These are phyloP conservation scores for Pseudomyrmex gracilis DNA, from an alignment of 1,140 invertebrate species.

Conservation along the genomic window DNA sequence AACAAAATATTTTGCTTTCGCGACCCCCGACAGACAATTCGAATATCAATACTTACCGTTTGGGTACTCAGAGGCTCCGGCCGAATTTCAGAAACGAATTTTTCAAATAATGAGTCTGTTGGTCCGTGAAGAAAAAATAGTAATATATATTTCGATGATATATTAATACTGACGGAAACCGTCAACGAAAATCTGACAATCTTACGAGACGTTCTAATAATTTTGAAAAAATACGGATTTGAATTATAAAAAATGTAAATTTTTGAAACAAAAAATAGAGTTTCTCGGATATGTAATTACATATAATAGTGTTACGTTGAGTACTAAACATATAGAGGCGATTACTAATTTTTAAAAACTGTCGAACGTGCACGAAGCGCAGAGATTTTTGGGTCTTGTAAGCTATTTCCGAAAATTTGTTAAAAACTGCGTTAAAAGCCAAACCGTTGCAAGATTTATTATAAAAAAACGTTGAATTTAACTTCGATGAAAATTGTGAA, in stretches of 20 bases:
- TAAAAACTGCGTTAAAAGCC: background rate
- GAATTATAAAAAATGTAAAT: background rate
- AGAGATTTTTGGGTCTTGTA: background rate
- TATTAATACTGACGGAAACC: background rate
- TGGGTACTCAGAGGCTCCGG: background rate
- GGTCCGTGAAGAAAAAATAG: background rate
- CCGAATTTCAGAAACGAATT: background rate
- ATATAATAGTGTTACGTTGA: background rate
- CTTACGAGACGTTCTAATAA: background rate
- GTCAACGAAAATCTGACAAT: background rate
- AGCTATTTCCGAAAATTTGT: background rate
- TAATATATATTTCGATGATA: background rate
- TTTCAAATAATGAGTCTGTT: background rate
- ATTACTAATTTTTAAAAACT: background rate
- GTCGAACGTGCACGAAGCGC: background rate
- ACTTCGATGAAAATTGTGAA: background rate
- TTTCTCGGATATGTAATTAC: background rate
- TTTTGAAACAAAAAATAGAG: background rate
- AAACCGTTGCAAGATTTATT: background rate
- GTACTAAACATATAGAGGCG: background rate
- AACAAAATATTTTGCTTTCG: too few relatives aligned
- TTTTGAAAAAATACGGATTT: background rate
- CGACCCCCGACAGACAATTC: background rate
- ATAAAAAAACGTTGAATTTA: background rate
- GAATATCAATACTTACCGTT: background rate